Conservation (phyloP, 2,113 vertebrate genomes). For the Onychorhynchus coronatus region DNA sequence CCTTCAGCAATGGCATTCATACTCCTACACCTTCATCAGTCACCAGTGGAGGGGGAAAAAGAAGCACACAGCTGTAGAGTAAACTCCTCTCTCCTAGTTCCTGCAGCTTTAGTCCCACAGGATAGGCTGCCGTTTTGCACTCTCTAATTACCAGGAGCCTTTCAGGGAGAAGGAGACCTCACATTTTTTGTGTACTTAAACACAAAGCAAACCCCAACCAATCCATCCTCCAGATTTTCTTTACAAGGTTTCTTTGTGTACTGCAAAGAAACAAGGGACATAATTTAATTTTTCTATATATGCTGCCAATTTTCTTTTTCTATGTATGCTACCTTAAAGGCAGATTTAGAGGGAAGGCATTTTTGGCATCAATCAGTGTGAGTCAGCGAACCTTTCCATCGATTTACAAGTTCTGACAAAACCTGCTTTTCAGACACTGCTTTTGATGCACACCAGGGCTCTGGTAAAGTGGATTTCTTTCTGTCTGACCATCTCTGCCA, state of each 20-base stretch:
- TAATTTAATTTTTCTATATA: background rate
- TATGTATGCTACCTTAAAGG: background rate
- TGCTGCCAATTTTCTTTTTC: background rate
- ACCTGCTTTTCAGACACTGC: conserved; percentile 11
- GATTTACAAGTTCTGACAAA: conserved; percentile 45
- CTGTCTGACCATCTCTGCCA: background rate
- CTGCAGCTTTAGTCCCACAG: background rate
- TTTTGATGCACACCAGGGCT: background rate
- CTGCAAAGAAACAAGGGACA: background rate
- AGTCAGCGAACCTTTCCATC: conserved; percentile 24
- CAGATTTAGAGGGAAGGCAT: conserved; percentile 3
- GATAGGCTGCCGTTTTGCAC: background rate
- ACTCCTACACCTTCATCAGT: background rate
- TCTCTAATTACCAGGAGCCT: background rate
- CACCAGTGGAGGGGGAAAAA: background rate
- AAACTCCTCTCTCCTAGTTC: background rate
- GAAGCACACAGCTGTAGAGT: background rate
- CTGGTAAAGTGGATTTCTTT: conserved; percentile 9
- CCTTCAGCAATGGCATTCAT: background rate
- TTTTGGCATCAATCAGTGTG: background rate
- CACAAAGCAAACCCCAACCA: background rate
- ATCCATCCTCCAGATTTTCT: background rate
- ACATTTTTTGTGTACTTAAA: background rate
- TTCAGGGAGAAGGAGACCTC: background rate
- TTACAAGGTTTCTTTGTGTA: background rate